Conservation (phyloP, 2,888 invertebrate genomes). For the Xestoiulus laeticollis region DNA sequence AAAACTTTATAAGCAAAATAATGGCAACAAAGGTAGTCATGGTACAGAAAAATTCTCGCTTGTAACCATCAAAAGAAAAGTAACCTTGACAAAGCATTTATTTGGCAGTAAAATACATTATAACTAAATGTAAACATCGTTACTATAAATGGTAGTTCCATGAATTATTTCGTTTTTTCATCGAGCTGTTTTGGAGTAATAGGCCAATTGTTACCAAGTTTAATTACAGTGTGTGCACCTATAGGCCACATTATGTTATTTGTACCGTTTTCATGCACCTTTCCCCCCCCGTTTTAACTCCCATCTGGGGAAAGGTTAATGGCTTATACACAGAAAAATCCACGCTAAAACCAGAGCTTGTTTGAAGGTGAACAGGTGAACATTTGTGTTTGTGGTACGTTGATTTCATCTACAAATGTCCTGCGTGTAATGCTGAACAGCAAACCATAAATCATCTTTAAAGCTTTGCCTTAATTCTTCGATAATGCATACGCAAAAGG, state of each 20-base stretch:
- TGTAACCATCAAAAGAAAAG: background rate
- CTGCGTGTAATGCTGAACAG: background rate
- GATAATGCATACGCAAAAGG: slow-evolving; percentile 13
- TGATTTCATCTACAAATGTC: slow-evolving; percentile 11
- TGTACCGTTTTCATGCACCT: background rate
- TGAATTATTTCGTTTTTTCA: background rate
- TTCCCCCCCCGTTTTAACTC: background rate
- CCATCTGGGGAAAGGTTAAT: background rate
- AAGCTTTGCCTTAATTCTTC: slow-evolving; percentile 20
- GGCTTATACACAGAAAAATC: background rate
- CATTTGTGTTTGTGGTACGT: background rate
- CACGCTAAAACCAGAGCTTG: background rate
- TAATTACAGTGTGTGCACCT: background rate
- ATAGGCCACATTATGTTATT: background rate
- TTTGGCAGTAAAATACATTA: background rate
- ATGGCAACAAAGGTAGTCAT: background rate
- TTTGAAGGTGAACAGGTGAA: slow-evolving; percentile 34
- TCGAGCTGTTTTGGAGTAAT: background rate
- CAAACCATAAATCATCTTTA: background rate
- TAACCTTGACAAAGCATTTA: background rate
- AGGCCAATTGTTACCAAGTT: background rate
- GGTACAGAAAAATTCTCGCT: background rate
- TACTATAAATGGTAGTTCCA: background rate
- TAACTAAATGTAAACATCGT: background rate
- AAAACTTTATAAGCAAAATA: background rate